Base-by-base conservation (phyloP, 2,797 vertebrate species). In the Danio albolineatus region DNA sequence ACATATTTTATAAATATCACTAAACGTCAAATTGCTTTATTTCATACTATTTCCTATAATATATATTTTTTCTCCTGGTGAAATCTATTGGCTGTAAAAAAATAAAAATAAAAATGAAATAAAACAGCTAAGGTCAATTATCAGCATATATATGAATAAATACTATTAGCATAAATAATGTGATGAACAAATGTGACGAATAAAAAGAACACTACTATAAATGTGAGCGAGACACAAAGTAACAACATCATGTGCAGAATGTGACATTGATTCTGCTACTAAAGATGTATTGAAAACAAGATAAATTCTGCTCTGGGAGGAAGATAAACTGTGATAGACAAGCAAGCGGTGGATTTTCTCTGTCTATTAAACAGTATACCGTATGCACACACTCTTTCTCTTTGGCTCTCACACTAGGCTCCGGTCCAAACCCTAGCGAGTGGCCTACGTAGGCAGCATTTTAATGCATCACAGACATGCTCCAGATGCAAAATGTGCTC, bases 171-270 rank as follows among this genome's bases (percentile, higher is more conserved):
- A n/a, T n/a, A n/a, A n/a, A n/a, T n/a, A n/a, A n/a, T n/a, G n/a
- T n/a, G n/a, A n/a, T n/a, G n/a, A n/a, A n/a, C n/a, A n/a, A n/a
- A n/a, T n/a, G n/a, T n/a, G n/a, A n/a, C n/a, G n/a, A n/a, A n/a
- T n/a, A n/a, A n/a, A n/a, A n/a, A n/a, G n/a, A n/a, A n/a, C n/a
- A n/a, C n/a, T n/a, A n/a, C n/a, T 62, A 79, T 76, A 75, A 83
- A 73, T 66, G 19, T 19, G 14, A 69, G 69, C 64, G 59, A 79
- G 62, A 83, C 48, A 81, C 72, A 70, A 16, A 69, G 48, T 9
- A 70, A 61, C 49, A 62, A 75, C 59, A 76, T 44, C 44, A 49
- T 78, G 17, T 9, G 12, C 21, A 59, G 64, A 60, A 21, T 70
- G 43, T 70, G 75, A 65, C 38, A 36, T 16, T 43, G 48, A 65